These are phyloP conservation scores for Falco berigora DNA, from an alignment of 2,797 vertebrate species.

Conservation along the genomic window DNA sequence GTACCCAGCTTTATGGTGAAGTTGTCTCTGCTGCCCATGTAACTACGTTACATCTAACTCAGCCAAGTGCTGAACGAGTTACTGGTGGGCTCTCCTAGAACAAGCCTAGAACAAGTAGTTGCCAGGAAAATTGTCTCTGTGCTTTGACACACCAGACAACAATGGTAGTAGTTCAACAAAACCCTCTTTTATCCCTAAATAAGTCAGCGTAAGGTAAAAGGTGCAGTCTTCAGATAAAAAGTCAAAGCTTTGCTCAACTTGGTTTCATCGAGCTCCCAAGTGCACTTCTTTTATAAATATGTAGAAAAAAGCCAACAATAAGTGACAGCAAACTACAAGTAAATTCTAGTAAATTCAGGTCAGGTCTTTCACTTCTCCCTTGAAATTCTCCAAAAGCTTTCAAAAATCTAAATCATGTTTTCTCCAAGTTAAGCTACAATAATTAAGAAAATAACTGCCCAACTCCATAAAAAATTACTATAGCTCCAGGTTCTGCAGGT, in stretches of 20 bases:
- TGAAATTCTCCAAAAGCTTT: neutral
- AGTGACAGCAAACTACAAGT: neutral
- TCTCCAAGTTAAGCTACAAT: neutral
- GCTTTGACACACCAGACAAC: neutral
- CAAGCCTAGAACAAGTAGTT: neutral
- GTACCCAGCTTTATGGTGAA: neutral
- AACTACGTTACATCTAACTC: neutral
- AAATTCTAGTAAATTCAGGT: neutral
- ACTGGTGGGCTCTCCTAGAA: neutral
- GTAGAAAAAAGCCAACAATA: neutral
- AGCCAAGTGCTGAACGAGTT: neutral
- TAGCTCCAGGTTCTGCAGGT: neutral
- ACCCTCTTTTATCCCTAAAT: neutral
- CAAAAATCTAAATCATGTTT: neutral
- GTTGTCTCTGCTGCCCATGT: neutral
- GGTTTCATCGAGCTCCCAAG: neutral
- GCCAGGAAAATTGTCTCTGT: neutral
- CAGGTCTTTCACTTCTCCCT: neutral
- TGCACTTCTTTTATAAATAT: neutral
- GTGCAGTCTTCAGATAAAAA: neutral
- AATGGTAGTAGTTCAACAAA: neutral
- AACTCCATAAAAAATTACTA: neutral
- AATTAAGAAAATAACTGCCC: neutral
- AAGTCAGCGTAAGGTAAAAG: neutral
- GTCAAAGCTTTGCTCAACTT: neutral